A percentile compares a stretch with the other conserved stretches of the same genome.
Evolutionary conservation across 2,797 vertebrate genomes (phyloP).

Genomic region (Cynopterus sphinx): DNA sequence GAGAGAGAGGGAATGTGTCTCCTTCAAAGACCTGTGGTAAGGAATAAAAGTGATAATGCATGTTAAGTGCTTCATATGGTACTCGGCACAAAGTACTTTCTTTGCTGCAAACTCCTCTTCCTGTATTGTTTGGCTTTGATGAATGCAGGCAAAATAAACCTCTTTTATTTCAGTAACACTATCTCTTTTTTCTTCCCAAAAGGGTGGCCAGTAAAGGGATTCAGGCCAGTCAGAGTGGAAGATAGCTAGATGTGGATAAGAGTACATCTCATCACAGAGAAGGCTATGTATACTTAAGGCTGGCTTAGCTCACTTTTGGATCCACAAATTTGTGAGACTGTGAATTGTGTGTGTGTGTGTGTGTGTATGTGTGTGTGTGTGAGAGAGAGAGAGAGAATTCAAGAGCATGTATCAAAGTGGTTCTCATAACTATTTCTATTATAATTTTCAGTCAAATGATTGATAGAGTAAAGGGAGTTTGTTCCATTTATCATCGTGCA

Average conservation of each 20-base stretch:
- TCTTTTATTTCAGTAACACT: no score
- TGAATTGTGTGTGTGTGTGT: no score
- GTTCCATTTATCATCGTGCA: neutral
- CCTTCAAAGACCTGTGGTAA: neutral
- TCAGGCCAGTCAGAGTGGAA: neutral
- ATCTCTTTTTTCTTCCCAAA: neutral
- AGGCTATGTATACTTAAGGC: neutral
- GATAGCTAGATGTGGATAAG: neutral
- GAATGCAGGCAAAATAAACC: no score
- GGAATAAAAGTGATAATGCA: neutral
- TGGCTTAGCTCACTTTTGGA: neutral
- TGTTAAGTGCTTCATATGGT: neutral
- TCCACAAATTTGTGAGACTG: neutral
- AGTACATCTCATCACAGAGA: neutral
- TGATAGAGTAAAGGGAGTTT: neutral
- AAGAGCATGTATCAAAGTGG: neutral
- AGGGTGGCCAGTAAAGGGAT: neutral
- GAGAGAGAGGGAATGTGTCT: neutral
- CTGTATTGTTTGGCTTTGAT: no score
- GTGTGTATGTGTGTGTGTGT: neutral
- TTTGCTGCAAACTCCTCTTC: no score
- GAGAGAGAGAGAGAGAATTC: neutral
- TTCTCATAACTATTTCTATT: neutral
- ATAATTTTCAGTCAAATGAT: slow-evolving; percentile 10
- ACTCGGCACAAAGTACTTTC: neutral